Evolutionary conservation across 1,140 invertebrate species (phyloP), one percentile per base, ranked within the genome.

Genomic region (Trissolcus basalis): DNA sequence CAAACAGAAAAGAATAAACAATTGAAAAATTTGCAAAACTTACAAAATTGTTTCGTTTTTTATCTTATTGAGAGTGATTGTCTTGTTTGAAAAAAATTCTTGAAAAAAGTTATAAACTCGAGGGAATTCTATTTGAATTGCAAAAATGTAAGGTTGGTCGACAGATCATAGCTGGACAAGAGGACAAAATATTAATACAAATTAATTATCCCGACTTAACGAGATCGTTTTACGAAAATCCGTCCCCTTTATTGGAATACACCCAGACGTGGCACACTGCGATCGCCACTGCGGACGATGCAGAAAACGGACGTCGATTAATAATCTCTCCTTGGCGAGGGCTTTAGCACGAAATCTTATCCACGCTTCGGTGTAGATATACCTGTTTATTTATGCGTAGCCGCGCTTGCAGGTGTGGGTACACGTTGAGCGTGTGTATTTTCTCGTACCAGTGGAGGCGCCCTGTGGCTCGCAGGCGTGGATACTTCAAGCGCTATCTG

Each of bases 401-500:
- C 41, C 53, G 27, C 43, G 12, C 32, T 36, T 45, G 32, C 53
- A 65, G 49, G 53, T 60, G 45, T 51, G 60, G 41, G 77, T 78
- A 78, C 76, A 49, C 70, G 70, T 79, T 63, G 56, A 56, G 27
- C 60, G 41, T 48, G 15, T 53, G 53, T 58, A 16, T 45, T 15
- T 36, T 54, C 68, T 60, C 58, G 74, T 61, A 74, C 55, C 80
- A 80, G 68, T 71, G 68, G 77, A 60, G 81, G 78, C 79, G 80
- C 81, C 82, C 83, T 78, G 83, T 59, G 74, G 83, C 64, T 83
- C 65, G 76, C 78, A 82, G 82, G 80, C 82, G 81, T 82, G 80
- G 81, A 83, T 80, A 81, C 82, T 79, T 84, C 80, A 82, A 77
- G 71, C 78, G 80, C 77, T 82, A 85, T 85, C 83, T 85, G 82